Conservation (phyloP, 2,113 vertebrate species). For the Cercocebus atys region DNA sequence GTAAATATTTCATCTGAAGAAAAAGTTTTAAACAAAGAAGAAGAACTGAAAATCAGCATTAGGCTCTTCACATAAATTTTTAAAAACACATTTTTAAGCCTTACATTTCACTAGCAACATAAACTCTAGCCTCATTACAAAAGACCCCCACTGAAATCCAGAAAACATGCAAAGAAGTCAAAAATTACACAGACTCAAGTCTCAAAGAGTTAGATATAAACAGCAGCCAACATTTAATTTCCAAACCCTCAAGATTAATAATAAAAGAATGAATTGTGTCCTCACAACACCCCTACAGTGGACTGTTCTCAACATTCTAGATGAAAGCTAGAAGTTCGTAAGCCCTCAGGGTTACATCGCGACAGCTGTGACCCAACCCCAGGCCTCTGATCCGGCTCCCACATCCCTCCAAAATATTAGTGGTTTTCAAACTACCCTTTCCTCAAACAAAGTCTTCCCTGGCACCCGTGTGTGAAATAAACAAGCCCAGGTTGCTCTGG, state of each 20-base stretch:
- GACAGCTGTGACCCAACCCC: not conserved
- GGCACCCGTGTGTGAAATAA: not conserved
- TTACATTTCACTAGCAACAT: not conserved
- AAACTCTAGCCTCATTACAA: not conserved
- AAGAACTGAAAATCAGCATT: not conserved
- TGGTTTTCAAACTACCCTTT: not conserved
- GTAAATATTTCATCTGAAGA: not conserved
- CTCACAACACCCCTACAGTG: not conserved
- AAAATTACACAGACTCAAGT: not conserved
- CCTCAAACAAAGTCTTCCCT: not conserved
- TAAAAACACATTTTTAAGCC: not conserved
- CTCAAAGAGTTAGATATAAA: not conserved
- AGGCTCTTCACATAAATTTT: not conserved
- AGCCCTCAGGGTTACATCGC: not conserved
- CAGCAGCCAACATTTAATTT: not conserved
- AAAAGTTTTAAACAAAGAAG: not conserved
- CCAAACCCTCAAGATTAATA: too few relatives aligned
- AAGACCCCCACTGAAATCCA: not conserved
- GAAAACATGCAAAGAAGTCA: not conserved
- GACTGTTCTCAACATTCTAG: rapidly evolving
- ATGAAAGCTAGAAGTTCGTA: not conserved
- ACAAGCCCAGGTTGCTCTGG: too few relatives aligned
- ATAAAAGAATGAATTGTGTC: not conserved
- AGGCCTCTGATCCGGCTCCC: not conserved
- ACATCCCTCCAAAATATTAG: rapidly evolving